Evolutionary conservation across 2,113 vertebrate genomes (phyloP), one percentile per base, ranked within the genome.

Genomic region (Zootoca vivipara): DNA sequence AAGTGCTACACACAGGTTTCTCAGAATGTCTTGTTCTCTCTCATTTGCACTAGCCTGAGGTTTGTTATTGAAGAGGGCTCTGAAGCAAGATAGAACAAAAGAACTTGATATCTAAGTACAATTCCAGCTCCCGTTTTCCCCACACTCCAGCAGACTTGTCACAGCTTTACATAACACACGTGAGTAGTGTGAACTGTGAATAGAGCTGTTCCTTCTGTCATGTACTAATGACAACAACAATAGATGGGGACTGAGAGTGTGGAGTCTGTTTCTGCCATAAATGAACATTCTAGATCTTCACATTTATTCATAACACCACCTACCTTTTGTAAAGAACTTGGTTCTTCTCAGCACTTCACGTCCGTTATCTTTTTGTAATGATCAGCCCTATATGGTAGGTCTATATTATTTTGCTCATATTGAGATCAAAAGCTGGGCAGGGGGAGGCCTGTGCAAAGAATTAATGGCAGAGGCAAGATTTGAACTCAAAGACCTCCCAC

Each of bases 1-100:
- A 69, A n/a, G 72, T 69, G 40, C 78, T 77, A 12, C 40, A 16
- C n/a, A 35, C 52, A 22, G 35, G 30, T 67, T 12, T 78, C n/a
- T 16, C 26, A 69, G 79, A 69, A 89, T 35, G 28, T 46, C n/a
- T 67, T 77, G 70, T 89, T 86, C 78, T 40, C 42, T 74, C 56
- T 86, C 56, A 77, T 69, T 85, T 81, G 12, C 26, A 82, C n/a
- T 28, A 67, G 35, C 38, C 78, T 75, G 58, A 22, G 81, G 40
- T 24, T 74, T 40, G 33, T 38, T 4, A 22, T n/a, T 64, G 38
- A 64, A 73, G 30, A 75, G 77, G 64, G 7, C 22, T 74, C 40
- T 69, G 58, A 74, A 81, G 7, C n/a, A 81, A 74, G 24, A 6
- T 3, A 20, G 28, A 3, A 40, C 33, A 65, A 77, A 82, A 77